phyloP scores from a whole-genome alignment of 2,888 invertebrate genomes.

The Orthosia gracilis region DNA sequence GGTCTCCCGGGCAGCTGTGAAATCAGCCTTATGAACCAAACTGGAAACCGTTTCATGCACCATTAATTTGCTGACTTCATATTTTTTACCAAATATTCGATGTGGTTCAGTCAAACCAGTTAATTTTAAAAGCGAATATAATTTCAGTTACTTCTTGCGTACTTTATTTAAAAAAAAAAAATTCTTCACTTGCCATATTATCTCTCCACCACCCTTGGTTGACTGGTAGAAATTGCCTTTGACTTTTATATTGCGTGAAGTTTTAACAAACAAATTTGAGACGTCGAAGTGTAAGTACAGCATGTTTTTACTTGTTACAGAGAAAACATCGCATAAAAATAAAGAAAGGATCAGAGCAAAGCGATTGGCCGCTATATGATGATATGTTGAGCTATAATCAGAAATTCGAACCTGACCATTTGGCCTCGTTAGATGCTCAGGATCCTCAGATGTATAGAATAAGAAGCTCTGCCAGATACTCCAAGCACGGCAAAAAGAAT shows the following conservation, averaged over 20 bases:
- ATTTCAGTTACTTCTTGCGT: no score
- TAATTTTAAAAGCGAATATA: no score
- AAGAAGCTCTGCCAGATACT: slow-evolving; percentile 67
- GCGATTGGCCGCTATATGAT: slow-evolving; percentile 83
- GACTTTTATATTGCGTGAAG: no score
- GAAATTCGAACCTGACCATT: slow-evolving; percentile 77
- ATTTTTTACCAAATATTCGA: neutral
- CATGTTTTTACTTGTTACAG: slow-evolving; percentile 68
- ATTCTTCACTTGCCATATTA: no score
- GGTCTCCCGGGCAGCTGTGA: no score
- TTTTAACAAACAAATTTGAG: no score
- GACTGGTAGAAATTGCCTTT: no score
- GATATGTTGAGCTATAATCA: slow-evolving; percentile 79
- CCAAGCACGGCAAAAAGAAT: slow-evolving; percentile 62
- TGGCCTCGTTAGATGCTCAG: slow-evolving; percentile 76
- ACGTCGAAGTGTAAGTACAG: no score
- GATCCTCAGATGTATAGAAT: slow-evolving; percentile 66
- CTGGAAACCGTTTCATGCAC: no score
- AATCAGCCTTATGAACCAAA: no score
- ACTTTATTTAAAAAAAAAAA: no score
- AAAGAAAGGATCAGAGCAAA: slow-evolving; percentile 73
- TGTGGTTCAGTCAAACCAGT: neutral
- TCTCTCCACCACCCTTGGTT: no score
- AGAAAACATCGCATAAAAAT: slow-evolving; percentile 83
- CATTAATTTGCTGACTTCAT: neutral